These are phyloP conservation scores for Clusia tigrina DNA, from an alignment of 2,888 invertebrate species.

Conservation along the genomic window DNA sequence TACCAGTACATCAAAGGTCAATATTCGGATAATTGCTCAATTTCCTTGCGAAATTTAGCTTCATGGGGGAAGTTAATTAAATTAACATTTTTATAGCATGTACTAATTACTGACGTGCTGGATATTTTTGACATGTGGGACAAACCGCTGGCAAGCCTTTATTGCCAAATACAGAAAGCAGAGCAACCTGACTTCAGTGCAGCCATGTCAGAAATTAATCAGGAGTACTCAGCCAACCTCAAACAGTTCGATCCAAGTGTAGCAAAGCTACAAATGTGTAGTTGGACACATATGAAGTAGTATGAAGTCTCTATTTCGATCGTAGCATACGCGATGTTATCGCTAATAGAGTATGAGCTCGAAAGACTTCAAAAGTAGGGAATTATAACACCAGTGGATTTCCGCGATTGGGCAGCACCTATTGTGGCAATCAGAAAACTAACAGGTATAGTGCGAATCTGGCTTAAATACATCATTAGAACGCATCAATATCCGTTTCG, in stretches of 20 bases:
- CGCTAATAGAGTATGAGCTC: too few relatives aligned
- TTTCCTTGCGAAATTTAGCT: slow-evolving; percentile 21
- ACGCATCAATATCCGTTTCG: too few relatives aligned
- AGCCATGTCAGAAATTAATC: not conserved
- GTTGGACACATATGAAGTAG: too few relatives aligned
- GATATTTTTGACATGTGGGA: not conserved
- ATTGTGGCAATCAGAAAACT: too few relatives aligned
- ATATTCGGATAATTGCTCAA: slow-evolving; percentile 20
- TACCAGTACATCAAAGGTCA: slow-evolving; percentile 12
- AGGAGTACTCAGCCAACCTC: not conserved
- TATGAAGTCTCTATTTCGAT: too few relatives aligned
- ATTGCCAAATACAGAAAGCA: too few relatives aligned
- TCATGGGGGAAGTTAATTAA: slow-evolving; percentile 14
- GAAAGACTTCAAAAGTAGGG: too few relatives aligned
- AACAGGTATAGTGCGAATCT: too few relatives aligned
- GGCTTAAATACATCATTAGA: too few relatives aligned
- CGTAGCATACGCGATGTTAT: too few relatives aligned
- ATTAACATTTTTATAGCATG: not conserved
- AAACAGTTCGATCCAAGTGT: not conserved
- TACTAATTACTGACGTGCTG: not conserved
- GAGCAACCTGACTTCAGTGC: not conserved
- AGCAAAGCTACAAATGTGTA: not conserved
- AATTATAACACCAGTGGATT: too few relatives aligned
- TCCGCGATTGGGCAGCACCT: too few relatives aligned
- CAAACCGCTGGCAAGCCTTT: not conserved